Conservation (phyloP, 2,888 invertebrate genomes). For the Macropis europaea region DNA sequence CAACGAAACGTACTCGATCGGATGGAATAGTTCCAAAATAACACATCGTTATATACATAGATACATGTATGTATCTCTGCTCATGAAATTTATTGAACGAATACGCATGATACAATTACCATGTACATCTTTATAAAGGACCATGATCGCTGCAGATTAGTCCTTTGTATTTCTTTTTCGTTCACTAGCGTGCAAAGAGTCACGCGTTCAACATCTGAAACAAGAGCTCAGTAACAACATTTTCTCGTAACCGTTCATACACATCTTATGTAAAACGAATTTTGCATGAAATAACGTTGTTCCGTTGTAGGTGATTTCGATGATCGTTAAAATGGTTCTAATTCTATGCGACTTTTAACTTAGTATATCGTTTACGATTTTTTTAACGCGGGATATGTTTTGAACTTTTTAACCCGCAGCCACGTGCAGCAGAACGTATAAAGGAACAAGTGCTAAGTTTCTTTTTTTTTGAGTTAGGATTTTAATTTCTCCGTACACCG, state of each 20-base stretch:
- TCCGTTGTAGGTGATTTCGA: conserved; percentile 41
- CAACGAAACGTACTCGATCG: conserved; percentile 16
- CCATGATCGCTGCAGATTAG: conserved; percentile 26
- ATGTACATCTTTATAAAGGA: conserved; percentile 38
- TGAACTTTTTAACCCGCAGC: conserved; percentile 35
- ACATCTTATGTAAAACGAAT: conserved; percentile 46
- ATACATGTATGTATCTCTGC: conserved; percentile 24
- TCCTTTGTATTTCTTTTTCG: too few relatives aligned
- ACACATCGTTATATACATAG: conserved; percentile 31
- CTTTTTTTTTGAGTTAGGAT: conserved; percentile 58
- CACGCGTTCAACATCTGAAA: conserved; percentile 23
- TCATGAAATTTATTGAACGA: conserved; percentile 42
- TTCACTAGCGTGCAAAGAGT: conserved; percentile 8
- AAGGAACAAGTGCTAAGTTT: conserved; percentile 59
- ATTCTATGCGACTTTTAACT: conserved; percentile 43
- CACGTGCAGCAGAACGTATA: conserved; percentile 53
- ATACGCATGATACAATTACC: conserved; percentile 46
- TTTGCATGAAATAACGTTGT: conserved; percentile 43
- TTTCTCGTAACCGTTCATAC: conserved; percentile 31
- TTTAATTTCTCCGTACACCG: conserved; percentile 61
- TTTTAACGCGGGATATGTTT: conserved; percentile 27
- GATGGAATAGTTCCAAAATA: conserved; percentile 38
- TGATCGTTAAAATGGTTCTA: conserved; percentile 32
- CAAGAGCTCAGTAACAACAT: conserved; percentile 25
- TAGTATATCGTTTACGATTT: conserved; percentile 10